Evolutionary conservation across 2,888 invertebrate genomes (phyloP), one percentile per base, ranked within the genome.

Genomic region (Hoplodrina ambigua): DNA sequence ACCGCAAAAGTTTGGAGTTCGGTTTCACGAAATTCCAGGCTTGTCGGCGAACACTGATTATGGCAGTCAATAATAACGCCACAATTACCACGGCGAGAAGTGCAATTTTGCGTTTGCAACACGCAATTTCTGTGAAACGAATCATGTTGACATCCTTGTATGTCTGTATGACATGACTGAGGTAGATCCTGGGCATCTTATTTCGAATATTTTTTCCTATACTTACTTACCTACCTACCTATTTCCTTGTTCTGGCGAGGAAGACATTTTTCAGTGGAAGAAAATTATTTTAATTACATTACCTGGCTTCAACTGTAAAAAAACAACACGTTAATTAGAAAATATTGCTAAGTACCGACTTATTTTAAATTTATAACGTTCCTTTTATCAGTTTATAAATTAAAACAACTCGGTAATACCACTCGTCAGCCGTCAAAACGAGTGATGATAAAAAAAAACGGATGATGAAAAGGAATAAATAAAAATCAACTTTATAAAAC

Each of bases 81-180:
- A 81, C 81, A 88, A 88, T 88, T 85, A 86, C 76, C 77, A 63
- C 72, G 67, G 81, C 72, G 64, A 61, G 77, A 80, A 81, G 73
- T 80, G 83, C 82, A 87, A 88, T 87, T 88, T 86, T 69, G 82
- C 75, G 76, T 75, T 80, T 82, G 73, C 86, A 81, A 79, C 90
- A 90, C 89, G 90, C 89, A 68, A 87, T 78, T 89, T 89, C 90
- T 74, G 71, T 75, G 90, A 89, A 90, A 69, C 70, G 85, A 83
- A 86, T 83, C 75, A 82, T 69, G 86, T 82, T 88, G 89, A 87
- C 88, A 86, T 86, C 80, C 75, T 68, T 56, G 50, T 63, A 66
- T 65, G 69, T 13, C 41, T n/a, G n/a, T 66, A 66, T 65, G 69
- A 41, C 41, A 66, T 64, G 46, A 46, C 46, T 46, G 46, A 69